Evolutionary conservation across 2,888 invertebrate genomes (phyloP).

Genomic region (Tetanocera ferruginea): DNA sequence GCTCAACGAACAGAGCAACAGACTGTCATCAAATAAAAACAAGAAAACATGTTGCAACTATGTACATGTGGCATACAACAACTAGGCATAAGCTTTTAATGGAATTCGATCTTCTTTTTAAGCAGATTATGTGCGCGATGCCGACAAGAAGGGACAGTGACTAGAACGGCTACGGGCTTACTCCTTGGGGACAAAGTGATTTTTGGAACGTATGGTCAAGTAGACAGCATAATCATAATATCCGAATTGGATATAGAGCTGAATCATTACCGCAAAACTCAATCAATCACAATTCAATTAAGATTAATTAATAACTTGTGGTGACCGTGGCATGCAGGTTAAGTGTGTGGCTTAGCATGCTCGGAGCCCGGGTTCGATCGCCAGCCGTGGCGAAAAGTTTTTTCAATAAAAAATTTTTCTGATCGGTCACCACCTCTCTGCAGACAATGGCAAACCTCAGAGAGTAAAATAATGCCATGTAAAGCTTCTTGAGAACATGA

Average conservation of each 20-base stretch:
- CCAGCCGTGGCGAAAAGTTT: no score
- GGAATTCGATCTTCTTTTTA: conserved; percentile 8
- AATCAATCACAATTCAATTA: not conserved
- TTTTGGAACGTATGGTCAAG: conserved; percentile 1
- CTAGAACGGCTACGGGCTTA: not conserved
- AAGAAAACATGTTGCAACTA: conserved; percentile 1
- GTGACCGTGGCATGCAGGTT: no score
- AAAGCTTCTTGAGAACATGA: no score
- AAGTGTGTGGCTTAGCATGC: no score
- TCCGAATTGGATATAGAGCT: not conserved
- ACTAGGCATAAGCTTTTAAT: not conserved
- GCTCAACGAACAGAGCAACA: conserved; percentile 4
- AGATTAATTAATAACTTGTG: no score
- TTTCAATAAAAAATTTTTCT: no score
- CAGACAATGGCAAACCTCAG: no score
- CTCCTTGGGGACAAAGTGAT: not conserved
- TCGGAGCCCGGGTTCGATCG: no score
- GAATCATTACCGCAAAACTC: not conserved
- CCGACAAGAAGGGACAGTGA: not conserved
- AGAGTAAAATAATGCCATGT: no score
- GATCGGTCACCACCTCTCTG: no score
- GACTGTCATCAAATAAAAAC: conserved; percentile 10
- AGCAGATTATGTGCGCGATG: not conserved
- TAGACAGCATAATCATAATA: not conserved
- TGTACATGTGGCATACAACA: not conserved